These are phyloP conservation scores for Phortica magna DNA, from an alignment of 2,888 invertebrate genomes.

Conservation along the genomic window DNA sequence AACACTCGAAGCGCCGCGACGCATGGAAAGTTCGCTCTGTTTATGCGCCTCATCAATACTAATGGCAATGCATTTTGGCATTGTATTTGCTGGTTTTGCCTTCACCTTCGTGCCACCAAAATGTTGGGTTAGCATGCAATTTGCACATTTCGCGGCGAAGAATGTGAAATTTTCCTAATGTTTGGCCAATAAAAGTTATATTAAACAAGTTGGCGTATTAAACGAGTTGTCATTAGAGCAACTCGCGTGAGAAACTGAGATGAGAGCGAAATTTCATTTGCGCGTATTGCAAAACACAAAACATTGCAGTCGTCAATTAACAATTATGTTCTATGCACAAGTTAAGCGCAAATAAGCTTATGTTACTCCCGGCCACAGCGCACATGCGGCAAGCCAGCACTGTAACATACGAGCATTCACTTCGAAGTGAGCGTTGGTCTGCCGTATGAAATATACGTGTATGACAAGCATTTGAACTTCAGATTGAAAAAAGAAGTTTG, in stretches of 20 bases:
- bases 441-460: too few species aligned
- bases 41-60: constrained; percentile 12
- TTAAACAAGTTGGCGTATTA: neutral
- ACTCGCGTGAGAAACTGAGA: neutral
- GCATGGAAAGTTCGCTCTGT: neutral
- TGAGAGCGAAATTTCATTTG: neutral
- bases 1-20: neutral
- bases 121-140: constrained; percentile 62
- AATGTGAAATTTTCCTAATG: neutral
- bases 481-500: too few species aligned
- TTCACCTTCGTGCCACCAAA: constrained; percentile 11
- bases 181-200: neutral
- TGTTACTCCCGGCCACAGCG: too few species aligned
- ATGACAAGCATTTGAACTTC: too few species aligned
- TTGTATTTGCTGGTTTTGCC: neutral
- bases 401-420: too few species aligned
- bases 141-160: constrained; percentile 65
- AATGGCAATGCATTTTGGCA: neutral
- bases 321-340: too few species aligned
- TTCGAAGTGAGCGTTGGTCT: too few species aligned
- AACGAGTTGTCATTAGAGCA: neutral
- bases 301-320: too few species aligned
- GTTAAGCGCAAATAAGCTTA: too few species aligned
- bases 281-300: too few species aligned
- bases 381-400: too few species aligned